A percentile compares a stretch with the other conserved stretches of the same genome.
Evolutionary conservation across 2,113 vertebrate species (phyloP).

Genomic region (Quiscalus mexicanus): DNA sequence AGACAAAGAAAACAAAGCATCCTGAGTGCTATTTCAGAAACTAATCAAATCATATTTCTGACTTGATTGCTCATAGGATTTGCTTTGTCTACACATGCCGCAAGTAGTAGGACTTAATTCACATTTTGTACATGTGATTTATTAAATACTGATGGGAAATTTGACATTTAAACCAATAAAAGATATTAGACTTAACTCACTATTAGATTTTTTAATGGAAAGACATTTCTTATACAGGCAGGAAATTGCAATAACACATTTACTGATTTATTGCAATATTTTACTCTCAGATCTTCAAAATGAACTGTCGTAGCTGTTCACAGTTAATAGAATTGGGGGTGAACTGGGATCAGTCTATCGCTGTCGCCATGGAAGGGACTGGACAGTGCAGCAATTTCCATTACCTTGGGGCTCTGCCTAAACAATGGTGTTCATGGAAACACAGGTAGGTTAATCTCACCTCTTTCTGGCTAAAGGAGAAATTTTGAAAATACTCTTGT

Average conservation of each 20-base stretch:
- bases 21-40: neutral
- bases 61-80: neutral
- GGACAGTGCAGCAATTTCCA: neutral
- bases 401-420: neutral
- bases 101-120: neutral
- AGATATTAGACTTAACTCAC: neutral
- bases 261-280: conserved; percentile 40
- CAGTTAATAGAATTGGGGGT: conserved; percentile 31
- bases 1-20: neutral
- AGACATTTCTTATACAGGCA: conserved; percentile 14
- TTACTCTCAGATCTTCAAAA: conserved; percentile 21
- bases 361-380: rapidly evolving
- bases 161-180: conserved; percentile 30
- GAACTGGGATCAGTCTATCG: neutral
- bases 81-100: neutral
- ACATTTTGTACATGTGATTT: conserved; percentile 20
- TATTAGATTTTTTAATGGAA: conserved; percentile 49
- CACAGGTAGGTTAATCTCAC: neutral
- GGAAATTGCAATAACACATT: conserved; percentile 50
- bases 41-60: neutral
- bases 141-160: conserved; percentile 12
- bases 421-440: neutral
- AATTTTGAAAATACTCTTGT: neutral
- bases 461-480: neutral
- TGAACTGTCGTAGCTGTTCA: neutral